phyloP scores from a whole-genome alignment of 1,140 invertebrate genomes.

The Ectropis grisescens region DNA sequence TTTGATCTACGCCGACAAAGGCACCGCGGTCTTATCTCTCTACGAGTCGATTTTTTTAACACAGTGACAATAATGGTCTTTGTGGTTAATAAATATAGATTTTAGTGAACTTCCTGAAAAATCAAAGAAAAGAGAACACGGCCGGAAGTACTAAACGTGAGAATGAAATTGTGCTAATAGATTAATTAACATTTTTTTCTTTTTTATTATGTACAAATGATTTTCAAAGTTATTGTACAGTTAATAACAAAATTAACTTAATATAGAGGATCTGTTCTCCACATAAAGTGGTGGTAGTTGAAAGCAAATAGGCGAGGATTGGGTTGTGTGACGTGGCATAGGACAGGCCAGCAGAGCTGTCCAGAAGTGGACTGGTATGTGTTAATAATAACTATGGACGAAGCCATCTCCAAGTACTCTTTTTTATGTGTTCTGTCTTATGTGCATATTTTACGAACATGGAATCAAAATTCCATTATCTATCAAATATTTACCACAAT shows the following conservation, averaged over 20 bases:
- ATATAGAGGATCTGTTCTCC: not conserved
- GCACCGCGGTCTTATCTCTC: constrained; percentile 50
- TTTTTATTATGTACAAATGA: not conserved
- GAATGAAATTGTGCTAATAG: not conserved
- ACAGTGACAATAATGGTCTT: constrained; percentile 59
- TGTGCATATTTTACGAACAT: too few species aligned
- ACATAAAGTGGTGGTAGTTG: too few species aligned
- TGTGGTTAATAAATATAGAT: constrained; percentile 49
- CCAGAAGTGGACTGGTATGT: too few species aligned
- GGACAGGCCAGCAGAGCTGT: too few species aligned
- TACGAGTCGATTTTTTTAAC: constrained; percentile 50
- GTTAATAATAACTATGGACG: too few species aligned
- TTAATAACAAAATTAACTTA: not conserved
- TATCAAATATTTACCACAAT: too few species aligned
- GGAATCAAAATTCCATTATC: too few species aligned
- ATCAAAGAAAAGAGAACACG: constrained; percentile 9
- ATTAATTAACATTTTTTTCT: not conserved
- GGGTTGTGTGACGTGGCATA: too few species aligned
- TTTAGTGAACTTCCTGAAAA: constrained; percentile 30
- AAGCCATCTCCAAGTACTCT: too few species aligned
- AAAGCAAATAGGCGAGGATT: too few species aligned
- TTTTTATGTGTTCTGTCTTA: too few species aligned
- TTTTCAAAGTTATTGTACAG: not conserved
- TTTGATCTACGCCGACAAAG: constrained; percentile 56
- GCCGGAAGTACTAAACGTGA: too few species aligned